Evolutionary conservation across 2,797 vertebrate species (phyloP), one percentile per base, ranked within the genome.

Genomic region (Microhierax caerulescens): DNA sequence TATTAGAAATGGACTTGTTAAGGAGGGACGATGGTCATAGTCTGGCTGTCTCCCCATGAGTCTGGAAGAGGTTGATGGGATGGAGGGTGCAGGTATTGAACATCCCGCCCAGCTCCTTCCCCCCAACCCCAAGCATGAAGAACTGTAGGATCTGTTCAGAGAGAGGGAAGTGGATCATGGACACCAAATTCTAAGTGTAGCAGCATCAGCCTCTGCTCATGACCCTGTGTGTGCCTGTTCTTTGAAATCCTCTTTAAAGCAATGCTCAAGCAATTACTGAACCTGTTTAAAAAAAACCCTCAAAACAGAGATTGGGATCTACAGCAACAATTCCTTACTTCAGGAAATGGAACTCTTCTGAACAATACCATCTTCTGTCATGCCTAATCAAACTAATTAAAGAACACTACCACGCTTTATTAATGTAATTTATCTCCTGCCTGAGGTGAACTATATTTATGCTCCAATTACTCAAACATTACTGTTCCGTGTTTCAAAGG

Each of bases 351-450:
- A 93, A 78, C 69, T 85, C 94, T 94, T 95, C 95, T 88, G 86
- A 96, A 94, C 93, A 97, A 51, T 74, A 53, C 41, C 39, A 74
- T 96, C 95, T 95, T 96, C 86, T 97, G 95, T 97, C 94, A 92
- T 95, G 95, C 93, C 74, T 96, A 97, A 98, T 97, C 97, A 95
- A 96, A 88, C 93, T 97, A 98, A 98, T 98, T 98, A 97, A 96
- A 95, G 90, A 96, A 80, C 95, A 92, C 95, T 61, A 93, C 77
- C 74, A 94, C 95, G 94, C 93, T 97, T 97, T 96, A 95, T 94
- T 97, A 97, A 98, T 97, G 97, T 92, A 97, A 97, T 97, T 97
- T 97, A 95, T 96, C 95, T 96, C 96, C 97, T 95, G 95, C 96
- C 97, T 91, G 96, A 97, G 96, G 96, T 98, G 92, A 98, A 95